These are phyloP conservation scores for Leucopsar rothschildi DNA, from an alignment of 2,113 vertebrate species.

Conservation along the genomic window DNA sequence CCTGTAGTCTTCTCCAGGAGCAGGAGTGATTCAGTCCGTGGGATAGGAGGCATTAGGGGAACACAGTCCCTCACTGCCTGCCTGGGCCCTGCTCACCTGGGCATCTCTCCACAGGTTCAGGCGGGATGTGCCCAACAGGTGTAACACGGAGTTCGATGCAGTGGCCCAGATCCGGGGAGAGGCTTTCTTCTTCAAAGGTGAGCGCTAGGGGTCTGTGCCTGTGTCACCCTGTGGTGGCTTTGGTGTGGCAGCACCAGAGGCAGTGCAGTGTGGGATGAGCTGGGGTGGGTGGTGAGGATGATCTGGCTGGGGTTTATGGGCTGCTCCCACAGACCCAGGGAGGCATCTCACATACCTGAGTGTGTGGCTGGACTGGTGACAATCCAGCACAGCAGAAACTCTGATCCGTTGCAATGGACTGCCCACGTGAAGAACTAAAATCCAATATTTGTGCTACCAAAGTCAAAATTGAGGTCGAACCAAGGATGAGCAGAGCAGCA, in stretches of 20 bases:
- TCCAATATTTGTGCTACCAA: neutral
- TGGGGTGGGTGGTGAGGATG: neutral
- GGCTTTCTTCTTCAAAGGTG: slow-evolving; percentile 99
- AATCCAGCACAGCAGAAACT: neutral
- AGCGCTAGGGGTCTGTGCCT: fast-evolving
- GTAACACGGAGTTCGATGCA: slow-evolving; percentile 87
- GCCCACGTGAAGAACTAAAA: neutral
- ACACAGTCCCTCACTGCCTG: fast-evolving
- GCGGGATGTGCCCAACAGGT: slow-evolving; percentile 86
- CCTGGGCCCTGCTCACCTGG: neutral
- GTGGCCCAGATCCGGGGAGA: slow-evolving; percentile 97
- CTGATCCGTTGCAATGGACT: fast-evolving
- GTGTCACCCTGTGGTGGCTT: fast-evolving
- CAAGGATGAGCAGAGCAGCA: neutral
- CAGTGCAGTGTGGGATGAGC: fast-evolving
- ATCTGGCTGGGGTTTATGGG: neutral
- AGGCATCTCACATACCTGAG: fast-evolving
- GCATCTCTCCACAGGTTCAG: slow-evolving; percentile 70
- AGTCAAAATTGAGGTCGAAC: fast-evolving
- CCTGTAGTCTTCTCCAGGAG: neutral
- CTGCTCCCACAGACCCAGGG: neutral
- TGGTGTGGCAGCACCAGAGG: neutral
- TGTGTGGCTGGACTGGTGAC: fast-evolving
- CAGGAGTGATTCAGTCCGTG: fast-evolving
- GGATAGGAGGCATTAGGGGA: neutral